These are phyloP conservation scores for Sitobion miscanthi DNA, from an alignment of 1,140 invertebrate species.

Conservation along the genomic window DNA sequence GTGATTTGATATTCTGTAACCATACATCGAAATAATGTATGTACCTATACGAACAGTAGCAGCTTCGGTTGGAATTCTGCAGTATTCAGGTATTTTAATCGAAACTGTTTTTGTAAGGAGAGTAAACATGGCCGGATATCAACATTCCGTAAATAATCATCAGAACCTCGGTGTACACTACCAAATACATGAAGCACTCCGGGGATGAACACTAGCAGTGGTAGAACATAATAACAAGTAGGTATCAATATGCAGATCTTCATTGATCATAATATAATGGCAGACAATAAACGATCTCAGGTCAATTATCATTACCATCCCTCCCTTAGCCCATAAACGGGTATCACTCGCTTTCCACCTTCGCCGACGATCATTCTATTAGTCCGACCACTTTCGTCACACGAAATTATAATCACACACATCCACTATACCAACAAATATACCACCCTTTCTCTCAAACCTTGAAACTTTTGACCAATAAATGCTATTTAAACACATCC, in stretches of 20 bases:
- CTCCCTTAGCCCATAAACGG: background rate
- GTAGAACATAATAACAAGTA: background rate
- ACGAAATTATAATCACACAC: background rate
- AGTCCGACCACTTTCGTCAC: background rate
- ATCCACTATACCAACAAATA: background rate
- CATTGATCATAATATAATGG: background rate
- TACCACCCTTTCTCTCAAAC: background rate
- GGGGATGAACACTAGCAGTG: background rate
- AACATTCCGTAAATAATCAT: conserved; percentile 23
- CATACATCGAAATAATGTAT: background rate
- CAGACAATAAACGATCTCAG: background rate
- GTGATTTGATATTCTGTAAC: background rate
- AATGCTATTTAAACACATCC: background rate
- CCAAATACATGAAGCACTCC: no score
- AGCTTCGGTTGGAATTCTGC: background rate
- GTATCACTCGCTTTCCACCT: background rate
- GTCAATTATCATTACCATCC: background rate
- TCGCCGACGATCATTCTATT: background rate
- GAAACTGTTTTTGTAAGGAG: conserved; percentile 18
- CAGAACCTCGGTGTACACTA: background rate
- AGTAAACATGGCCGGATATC: conserved; percentile 4
- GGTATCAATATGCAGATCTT: background rate
- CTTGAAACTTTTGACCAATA: background rate
- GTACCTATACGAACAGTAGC: background rate
- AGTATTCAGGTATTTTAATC: conserved; percentile 25